Base-by-base conservation (phyloP, 2,113 vertebrate genomes). In the Ammodytes marinus region DNA sequence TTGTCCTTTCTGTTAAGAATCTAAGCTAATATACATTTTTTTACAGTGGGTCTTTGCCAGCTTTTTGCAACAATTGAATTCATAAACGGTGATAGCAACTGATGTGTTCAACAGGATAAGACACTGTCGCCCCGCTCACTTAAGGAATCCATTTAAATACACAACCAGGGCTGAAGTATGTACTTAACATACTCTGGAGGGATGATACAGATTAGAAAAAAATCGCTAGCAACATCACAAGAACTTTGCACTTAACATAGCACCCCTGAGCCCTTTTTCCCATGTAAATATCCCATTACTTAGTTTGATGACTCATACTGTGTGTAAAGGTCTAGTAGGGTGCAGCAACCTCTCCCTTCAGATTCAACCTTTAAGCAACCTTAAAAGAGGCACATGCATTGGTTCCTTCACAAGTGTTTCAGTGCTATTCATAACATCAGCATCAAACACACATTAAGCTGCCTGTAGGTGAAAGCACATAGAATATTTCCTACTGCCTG, bases 81-180 rank as follows among this genome's bases (percentile, higher is more conserved):
- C 58, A 71, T 17, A 84, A 84, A 77, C 10, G 13, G 53, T 17
- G 40, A 58, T 46, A 37, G 42, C 45, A 77, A 55, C 67, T 57
- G 45, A 73, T 19, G 50, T 59, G 58, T 81, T 86, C 40, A 58
- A 65, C 55, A 54, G 43, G 55, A 84, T 86, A 75, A 79, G 75
- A 80, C 53, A n/a, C 39, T 42, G 69, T 80, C 7, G 6, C 57
- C 46, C 17, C 39, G 49, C 46, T 86, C 67, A 74, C 67, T 84
- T 74, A 77, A 86, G 42, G 17, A 91, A 73, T 14, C 69, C 69
- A 77, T 90, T 27, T 89, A 84, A 82, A 90, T 64, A 82, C 81
- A 85, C 63, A 69, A 60, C 42, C 50, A 69, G 14, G 37, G 43
- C 68, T 74, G 55, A 80, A 88, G 79, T 80, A 63, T 74, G 59